phyloP scores from a whole-genome alignment of 1,140 invertebrate genomes.

The Zaprionus capensis region DNA sequence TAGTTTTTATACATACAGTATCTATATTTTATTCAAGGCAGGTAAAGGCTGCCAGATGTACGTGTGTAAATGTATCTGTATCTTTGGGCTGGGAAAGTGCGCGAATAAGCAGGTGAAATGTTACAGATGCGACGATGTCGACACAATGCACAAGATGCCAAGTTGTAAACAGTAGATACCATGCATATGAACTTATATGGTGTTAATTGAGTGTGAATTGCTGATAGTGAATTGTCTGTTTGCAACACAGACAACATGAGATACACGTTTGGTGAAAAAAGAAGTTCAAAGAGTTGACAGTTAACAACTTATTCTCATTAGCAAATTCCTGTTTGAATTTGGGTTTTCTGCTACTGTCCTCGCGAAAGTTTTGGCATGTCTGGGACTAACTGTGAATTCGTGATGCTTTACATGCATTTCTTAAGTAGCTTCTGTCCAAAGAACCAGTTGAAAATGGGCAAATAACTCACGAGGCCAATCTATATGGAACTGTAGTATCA shows the following conservation, averaged over 20 bases:
- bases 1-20: slow-evolving; percentile 18
- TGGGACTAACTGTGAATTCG: neutral
- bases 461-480: neutral
- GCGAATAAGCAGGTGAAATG: slow-evolving; percentile 41
- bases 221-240: neutral
- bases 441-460: neutral
- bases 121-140: slow-evolving; percentile 32
- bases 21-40: slow-evolving; percentile 11
- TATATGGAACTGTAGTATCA: neutral
- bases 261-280: neutral
- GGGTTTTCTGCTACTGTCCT: neutral
- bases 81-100: slow-evolving; percentile 55
- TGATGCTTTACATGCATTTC: neutral
- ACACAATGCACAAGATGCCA: slow-evolving; percentile 44
- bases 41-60: neutral
- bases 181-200: slow-evolving; percentile 4
- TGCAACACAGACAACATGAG: no score
- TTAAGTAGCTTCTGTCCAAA: neutral
- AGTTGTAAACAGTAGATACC: slow-evolving; percentile 13
- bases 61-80: slow-evolving; percentile 5
- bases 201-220: slow-evolving; percentile 45
- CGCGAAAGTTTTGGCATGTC: neutral
- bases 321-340: neutral
- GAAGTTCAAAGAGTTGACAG: neutral
- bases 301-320: neutral